Conservation (phyloP, 1,140 invertebrate species). For the Melitaea cinxia region DNA sequence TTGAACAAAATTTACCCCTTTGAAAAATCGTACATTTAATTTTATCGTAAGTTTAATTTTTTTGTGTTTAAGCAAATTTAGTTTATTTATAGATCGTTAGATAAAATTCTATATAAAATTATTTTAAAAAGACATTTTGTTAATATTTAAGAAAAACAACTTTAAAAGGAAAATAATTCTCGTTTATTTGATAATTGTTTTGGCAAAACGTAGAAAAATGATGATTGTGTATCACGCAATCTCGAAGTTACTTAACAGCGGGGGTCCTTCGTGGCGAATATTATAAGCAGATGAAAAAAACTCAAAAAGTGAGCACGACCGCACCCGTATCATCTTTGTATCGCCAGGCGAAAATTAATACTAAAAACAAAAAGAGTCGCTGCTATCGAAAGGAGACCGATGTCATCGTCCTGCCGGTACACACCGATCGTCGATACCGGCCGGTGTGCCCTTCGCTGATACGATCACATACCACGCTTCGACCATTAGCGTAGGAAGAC, state of each 20-base stretch:
- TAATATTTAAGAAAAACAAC: too few species aligned
- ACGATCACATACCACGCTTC: slow-evolving; percentile 49
- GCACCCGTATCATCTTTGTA: slow-evolving; percentile 54
- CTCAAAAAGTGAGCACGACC: slow-evolving; percentile 44
- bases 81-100: neutral
- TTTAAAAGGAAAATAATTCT: neutral
- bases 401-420: slow-evolving; percentile 62
- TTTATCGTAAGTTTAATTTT: too few species aligned
- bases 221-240: slow-evolving; percentile 34
- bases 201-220: neutral
- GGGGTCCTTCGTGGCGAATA: slow-evolving; percentile 29
- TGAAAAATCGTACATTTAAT: too few species aligned
- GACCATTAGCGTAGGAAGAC: slow-evolving; percentile 15
- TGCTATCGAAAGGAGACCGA: slow-evolving; percentile 67
- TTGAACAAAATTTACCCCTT: too few species aligned
- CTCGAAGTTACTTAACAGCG: slow-evolving; percentile 31
- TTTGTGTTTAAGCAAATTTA: neutral
- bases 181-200: neutral
- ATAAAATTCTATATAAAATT: too few species aligned
- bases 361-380: slow-evolving; percentile 56
- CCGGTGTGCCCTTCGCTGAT: slow-evolving; percentile 46
- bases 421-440: slow-evolving; percentile 63
- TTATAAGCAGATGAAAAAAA: slow-evolving; percentile 40
- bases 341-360: slow-evolving; percentile 71
- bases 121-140: too few species aligned